Conservation (phyloP, 2,113 vertebrate species). For the Gnathonemus longibarbis region DNA sequence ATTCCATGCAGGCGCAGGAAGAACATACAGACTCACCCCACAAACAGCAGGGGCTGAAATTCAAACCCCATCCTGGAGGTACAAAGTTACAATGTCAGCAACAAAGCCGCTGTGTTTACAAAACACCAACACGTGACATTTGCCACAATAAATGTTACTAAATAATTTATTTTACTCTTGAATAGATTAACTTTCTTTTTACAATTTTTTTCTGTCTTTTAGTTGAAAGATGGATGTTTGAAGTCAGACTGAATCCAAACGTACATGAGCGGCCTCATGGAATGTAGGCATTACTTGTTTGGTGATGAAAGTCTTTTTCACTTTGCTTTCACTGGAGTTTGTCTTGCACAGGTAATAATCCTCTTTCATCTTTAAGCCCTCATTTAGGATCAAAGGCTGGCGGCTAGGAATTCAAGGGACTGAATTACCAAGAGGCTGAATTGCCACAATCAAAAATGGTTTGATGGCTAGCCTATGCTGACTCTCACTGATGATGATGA, state of each 20-base stretch:
- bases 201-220: not conserved
- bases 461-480: slow-evolving; percentile 22
- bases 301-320: slow-evolving; percentile 36
- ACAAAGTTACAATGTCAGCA: not conserved
- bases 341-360: slow-evolving; percentile 36
- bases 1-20: not conserved
- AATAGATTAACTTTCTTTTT: not conserved
- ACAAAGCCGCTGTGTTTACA: not conserved
- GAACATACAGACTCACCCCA: not conserved
- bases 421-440: slow-evolving; percentile 8
- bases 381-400: slow-evolving; percentile 38
- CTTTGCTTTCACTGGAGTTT: slow-evolving; percentile 29
- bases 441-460: slow-evolving; percentile 15
- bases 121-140: not conserved
- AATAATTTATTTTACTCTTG: not conserved
- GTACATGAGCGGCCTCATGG: slow-evolving; percentile 11
- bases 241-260: slow-evolving; percentile 37
- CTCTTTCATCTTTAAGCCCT: slow-evolving; percentile 34
- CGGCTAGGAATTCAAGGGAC: not conserved
- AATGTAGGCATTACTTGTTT: slow-evolving; percentile 23
- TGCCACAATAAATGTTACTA: not conserved
- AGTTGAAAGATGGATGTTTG: slow-evolving; percentile 26
- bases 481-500: slow-evolving; percentile 3
- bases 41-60: not conserved
- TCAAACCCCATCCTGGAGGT: not conserved